These are phyloP conservation scores for Hyppa rectilinea DNA, from an alignment of 2,888 invertebrate species.

Conservation along the genomic window DNA sequence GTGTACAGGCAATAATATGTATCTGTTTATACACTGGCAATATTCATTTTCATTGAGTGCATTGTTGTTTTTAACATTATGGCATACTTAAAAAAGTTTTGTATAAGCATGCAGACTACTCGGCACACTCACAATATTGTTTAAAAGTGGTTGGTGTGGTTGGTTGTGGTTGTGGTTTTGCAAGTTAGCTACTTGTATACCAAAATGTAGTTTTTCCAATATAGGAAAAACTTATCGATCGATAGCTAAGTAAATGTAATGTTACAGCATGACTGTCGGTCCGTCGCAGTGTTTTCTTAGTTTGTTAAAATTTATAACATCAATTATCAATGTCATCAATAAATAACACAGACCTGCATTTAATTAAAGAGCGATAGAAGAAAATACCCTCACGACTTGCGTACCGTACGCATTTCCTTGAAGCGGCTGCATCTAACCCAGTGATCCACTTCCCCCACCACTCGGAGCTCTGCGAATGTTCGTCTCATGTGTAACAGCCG, in stretches of 20 bases:
- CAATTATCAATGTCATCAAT: background rate
- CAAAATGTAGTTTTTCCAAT: too few species aligned
- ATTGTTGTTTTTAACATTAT: too few species aligned
- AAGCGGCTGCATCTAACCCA: slow-evolving; percentile 73
- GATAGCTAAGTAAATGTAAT: background rate
- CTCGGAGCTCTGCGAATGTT: slow-evolving; percentile 60
- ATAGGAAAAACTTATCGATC: too few species aligned
- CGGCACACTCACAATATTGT: too few species aligned
- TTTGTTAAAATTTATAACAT: background rate
- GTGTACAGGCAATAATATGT: too few species aligned
- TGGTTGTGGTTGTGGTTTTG: too few species aligned
- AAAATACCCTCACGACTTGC: slow-evolving; percentile 52
- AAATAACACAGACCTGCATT: slow-evolving; percentile 3
- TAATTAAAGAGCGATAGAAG: slow-evolving; percentile 39
- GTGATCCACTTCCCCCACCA: slow-evolving; percentile 75
- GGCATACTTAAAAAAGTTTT: too few species aligned
- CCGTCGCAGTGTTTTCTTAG: background rate
- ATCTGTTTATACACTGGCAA: too few species aligned
- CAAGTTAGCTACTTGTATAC: too few species aligned
- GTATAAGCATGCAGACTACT: too few species aligned
- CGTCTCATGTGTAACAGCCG: slow-evolving; percentile 71
- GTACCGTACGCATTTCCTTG: slow-evolving; percentile 66
- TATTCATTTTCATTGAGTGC: too few species aligned
- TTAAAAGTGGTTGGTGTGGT: too few species aligned
- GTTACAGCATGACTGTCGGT: background rate